These are phyloP conservation scores for Ectemnius continuus DNA, from an alignment of 2,888 invertebrate genomes.

Conservation along the genomic window DNA sequence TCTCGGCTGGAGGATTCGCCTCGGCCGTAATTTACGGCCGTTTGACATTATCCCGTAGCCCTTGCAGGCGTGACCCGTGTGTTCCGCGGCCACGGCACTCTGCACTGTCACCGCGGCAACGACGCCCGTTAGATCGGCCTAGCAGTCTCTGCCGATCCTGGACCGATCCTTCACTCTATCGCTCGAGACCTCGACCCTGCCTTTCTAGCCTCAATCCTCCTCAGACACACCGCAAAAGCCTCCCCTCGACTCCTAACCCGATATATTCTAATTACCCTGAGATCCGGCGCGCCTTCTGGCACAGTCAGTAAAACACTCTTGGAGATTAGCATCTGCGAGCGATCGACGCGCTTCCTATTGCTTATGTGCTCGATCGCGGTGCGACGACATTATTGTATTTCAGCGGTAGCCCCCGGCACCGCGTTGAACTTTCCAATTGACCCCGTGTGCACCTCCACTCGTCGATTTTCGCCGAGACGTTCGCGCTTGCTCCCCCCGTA, in stretches of 20 bases:
- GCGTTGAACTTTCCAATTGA: slow-evolving; percentile 24
- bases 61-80: slow-evolving; percentile 68
- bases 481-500: slow-evolving; percentile 8
- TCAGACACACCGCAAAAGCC: not conserved
- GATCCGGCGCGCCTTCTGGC: not conserved
- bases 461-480: slow-evolving; percentile 7
- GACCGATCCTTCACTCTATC: not conserved
- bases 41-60: slow-evolving; percentile 72
- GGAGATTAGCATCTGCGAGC: not conserved
- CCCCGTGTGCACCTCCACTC: slow-evolving; percentile 14
- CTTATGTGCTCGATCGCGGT: not conserved
- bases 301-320: not conserved
- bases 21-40: slow-evolving; percentile 70
- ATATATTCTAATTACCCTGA: slow-evolving; percentile 1
- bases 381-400: slow-evolving; percentile 1
- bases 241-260: not conserved
- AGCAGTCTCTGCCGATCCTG: slow-evolving; percentile 18
- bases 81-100: slow-evolving; percentile 33
- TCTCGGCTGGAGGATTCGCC: slow-evolving; percentile 58
- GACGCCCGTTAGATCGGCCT: slow-evolving; percentile 42
- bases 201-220: not conserved
- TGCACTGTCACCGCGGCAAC: slow-evolving; percentile 50
- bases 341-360: not conserved
- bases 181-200: not conserved
- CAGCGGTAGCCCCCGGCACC: not conserved